phyloP scores from a whole-genome alignment of 2,113 vertebrate genomes.

The Syngnathus scovelli region DNA sequence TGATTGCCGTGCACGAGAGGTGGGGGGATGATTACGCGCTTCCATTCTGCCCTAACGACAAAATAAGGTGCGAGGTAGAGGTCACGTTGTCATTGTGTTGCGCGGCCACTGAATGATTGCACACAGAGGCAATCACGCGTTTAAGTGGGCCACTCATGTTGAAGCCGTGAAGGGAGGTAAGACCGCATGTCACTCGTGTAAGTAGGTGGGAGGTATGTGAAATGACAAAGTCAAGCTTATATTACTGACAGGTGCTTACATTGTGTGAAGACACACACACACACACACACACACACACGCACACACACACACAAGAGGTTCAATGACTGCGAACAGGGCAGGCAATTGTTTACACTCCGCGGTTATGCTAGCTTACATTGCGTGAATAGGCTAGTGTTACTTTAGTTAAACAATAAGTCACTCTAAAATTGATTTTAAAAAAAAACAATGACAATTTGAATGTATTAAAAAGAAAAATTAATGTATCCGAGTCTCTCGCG shows the following conservation, averaged over 20 bases:
- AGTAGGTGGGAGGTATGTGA: background rate
- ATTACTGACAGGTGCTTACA: background rate
- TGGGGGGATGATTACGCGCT: slow-evolving; percentile 46
- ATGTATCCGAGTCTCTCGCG: too few relatives aligned
- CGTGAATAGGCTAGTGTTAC: background rate
- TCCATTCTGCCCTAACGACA: slow-evolving; percentile 42
- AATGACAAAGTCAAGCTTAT: background rate
- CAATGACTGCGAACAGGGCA: background rate
- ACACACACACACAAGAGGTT: too few relatives aligned
- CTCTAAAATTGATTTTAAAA: too few relatives aligned
- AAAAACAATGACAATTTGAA: too few relatives aligned
- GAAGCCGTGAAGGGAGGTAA: slow-evolving; percentile 3
- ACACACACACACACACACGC: too few relatives aligned
- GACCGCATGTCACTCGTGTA: background rate
- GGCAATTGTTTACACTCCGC: background rate
- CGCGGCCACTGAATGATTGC: slow-evolving; percentile 42
- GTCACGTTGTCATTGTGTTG: slow-evolving; percentile 45
- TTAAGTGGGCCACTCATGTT: slow-evolving; percentile 29
- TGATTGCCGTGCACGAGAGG: slow-evolving; percentile 53
- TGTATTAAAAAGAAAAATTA: too few relatives aligned
- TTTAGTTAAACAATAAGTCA: too few relatives aligned
- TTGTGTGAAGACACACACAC: background rate
- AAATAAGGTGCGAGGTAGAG: slow-evolving; percentile 51
- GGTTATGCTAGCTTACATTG: background rate
- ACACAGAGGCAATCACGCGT: slow-evolving; percentile 35